Evolutionary conservation across 2,797 vertebrate genomes (phyloP).

Genomic region (Alectoris magna): DNA sequence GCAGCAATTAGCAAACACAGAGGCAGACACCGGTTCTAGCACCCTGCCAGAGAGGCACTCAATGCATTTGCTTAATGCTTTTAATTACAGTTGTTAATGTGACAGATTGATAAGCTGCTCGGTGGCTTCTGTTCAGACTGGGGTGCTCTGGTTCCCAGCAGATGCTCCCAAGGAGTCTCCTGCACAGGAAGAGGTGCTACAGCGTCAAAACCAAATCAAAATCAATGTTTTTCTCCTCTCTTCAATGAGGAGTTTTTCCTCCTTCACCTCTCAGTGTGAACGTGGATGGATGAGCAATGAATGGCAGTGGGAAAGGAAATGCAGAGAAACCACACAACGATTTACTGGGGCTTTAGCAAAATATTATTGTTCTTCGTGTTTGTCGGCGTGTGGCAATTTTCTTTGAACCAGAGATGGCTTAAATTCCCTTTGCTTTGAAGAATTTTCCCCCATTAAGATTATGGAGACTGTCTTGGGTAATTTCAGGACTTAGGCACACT

Average conservation of each 20-base stretch:
- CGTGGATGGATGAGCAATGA: constrained; percentile 46
- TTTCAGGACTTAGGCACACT: constrained; percentile 51
- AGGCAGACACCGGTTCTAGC: not conserved
- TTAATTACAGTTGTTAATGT: constrained; percentile 44
- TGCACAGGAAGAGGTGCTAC: not conserved
- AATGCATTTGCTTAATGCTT: constrained; percentile 24
- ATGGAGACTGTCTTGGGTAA: constrained; percentile 62
- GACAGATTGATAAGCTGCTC: not conserved
- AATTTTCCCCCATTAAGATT: constrained; percentile 70
- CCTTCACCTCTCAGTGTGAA: constrained; percentile 45
- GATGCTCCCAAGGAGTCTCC: not conserved
- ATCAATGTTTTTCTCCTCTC: not conserved
- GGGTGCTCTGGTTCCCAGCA: not conserved
- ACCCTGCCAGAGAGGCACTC: constrained; percentile 6
- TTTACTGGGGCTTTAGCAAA: constrained; percentile 74
- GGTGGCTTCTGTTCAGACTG: not conserved
- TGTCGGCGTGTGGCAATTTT: constrained; percentile 71
- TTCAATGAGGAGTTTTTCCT: constrained; percentile 18
- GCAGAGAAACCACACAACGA: constrained; percentile 69
- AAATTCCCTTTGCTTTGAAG: constrained; percentile 75
- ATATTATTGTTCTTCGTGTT: constrained; percentile 77
- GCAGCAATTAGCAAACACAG: constrained; percentile 16
- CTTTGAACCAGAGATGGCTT: constrained; percentile 71
- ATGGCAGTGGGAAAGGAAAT: constrained; percentile 74
- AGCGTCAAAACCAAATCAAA: not conserved